Evolutionary conservation across 2,113 vertebrate species (phyloP), one percentile per base, ranked within the genome.

Genomic region (Rhynchomys soricoides): DNA sequence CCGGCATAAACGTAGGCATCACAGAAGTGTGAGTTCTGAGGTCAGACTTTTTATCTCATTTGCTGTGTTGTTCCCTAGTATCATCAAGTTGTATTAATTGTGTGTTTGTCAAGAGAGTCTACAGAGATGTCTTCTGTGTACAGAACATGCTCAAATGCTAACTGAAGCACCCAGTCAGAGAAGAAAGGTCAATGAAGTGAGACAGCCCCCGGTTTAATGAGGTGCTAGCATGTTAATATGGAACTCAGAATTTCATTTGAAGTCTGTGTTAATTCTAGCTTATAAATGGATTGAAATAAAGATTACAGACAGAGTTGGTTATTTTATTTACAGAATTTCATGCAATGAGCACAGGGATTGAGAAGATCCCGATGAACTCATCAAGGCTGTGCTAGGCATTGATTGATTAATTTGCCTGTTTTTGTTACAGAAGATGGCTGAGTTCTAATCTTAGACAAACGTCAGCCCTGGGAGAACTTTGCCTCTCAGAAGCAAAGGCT

Each of bases 261-360:
- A 91, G 71, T 75, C 21, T 50, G 40, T 34, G n/a, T 74, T 62
- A 88, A 75, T 70, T 89, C 24, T 55, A 81, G 22, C 90, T 89
- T 89, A 66, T 48, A 94, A 93, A 81, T 86, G 37, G 26, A 96
- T 26, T 16, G 37, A 52, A 73, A 73, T 74, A 86, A 57, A 94
- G 43, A 79, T 66, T 70, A 82, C 16, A 34, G 45, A 16, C 4
- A 86, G 55, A 77, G 40, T 59, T 75, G 19, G 64, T 86, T 89
- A 66, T 79, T 89, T 96, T 48, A 91, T 62, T 91, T 64, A 75
- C 88, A 8, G 70, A 45, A 89, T 89, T 95, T 95, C 31, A 89
- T 22, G 77, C 11, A 93, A 81, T 2, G 74, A 62, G 5, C 16
- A 26, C 26, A 92, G 71, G 87, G 70, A 89, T 62, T 43, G n/a